Base-by-base conservation (phyloP, 2,797 vertebrate genomes). In the Synanceia verrucosa region DNA sequence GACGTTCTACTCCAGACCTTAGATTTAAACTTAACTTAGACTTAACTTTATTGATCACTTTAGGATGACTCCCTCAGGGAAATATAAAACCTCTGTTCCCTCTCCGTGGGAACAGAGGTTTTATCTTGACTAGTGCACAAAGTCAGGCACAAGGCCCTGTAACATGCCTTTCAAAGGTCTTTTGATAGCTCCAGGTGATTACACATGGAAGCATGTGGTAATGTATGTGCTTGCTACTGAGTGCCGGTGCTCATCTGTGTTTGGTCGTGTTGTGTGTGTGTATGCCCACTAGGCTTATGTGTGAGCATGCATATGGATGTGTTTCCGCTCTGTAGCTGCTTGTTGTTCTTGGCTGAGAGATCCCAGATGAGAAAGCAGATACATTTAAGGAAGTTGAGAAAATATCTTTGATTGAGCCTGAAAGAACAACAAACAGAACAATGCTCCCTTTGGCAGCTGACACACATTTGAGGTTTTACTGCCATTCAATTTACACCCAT, bases 361-460 rank as follows among this genome's bases (percentile, higher is more conserved):
- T 64, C 55, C 59, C 65, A 85, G 81, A 91, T 91, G 82, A 84
- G 82, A 85, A 81, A 79, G 75, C 86, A 84, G 88, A 91, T 89
- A 86, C 39, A 84, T 70, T 67, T 74, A 83, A 78, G 76, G 60
- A 86, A 76, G 70, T 58, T 65, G 71, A 75, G 63, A 74, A 74
- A 56, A 83, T 79, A 76, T 66, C 75, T 66, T 66, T 69, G 52
- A 83, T 83, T 71, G 75, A 83, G 70, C 62, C 75, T 76, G 78
- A 56, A 79, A 86, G 60, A 85, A 69, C 78, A 84, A 88, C 74
- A 90, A 89, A 88, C 56, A 86, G 55, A 47, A 61, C 46, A 65
- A 41, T 43, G 36, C 34, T 63, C 10, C 56, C 71, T 85, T 76
- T 66, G 70, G 76, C 78, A 83, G 74, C 74, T 79, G 75, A 81